Evolutionary conservation across 2,888 invertebrate species (phyloP).

Genomic region (Dugesia japonica): DNA sequence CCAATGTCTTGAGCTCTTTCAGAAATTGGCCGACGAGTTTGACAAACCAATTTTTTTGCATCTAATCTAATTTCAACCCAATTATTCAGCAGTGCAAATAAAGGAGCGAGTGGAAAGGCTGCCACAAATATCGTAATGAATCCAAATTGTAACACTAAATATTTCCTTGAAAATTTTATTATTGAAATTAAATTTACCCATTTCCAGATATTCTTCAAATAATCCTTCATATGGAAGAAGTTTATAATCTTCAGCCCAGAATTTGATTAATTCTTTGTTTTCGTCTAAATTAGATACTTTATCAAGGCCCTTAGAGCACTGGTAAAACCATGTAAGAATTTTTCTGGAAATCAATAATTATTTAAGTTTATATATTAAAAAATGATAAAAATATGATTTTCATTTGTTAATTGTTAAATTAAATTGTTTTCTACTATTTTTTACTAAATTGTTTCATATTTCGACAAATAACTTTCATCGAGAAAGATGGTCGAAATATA

Average conservation of each 20-base stretch:
- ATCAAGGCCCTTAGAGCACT: slow-evolving; percentile 22
- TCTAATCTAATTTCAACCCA: slow-evolving; percentile 53
- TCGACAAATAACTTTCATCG: too few relatives aligned
- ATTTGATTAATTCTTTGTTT: slow-evolving; percentile 3
- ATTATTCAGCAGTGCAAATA: slow-evolving; percentile 53
- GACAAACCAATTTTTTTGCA: slow-evolving; percentile 49
- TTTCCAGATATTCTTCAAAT: slow-evolving; percentile 54
- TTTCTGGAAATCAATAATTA: slow-evolving; percentile 24
- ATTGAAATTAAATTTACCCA: slow-evolving; percentile 52
- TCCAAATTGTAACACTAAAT: slow-evolving; percentile 39
- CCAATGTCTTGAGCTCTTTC: slow-evolving; percentile 53
- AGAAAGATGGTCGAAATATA: too few relatives aligned
- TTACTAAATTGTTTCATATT: too few relatives aligned
- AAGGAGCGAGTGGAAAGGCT: slow-evolving; percentile 52
- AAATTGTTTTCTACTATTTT: too few relatives aligned
- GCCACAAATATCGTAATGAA: slow-evolving; percentile 55
- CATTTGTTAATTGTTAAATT: too few relatives aligned
- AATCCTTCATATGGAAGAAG: slow-evolving; percentile 52
- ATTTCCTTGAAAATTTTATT: slow-evolving; percentile 43
- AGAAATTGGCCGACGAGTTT: slow-evolving; percentile 50
- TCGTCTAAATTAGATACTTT: background rate
- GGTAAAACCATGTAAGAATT: slow-evolving; percentile 27
- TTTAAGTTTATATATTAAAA: background rate
- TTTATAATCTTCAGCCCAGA: slow-evolving; percentile 48
- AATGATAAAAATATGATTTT: background rate